Conservation (phyloP, 2,888 invertebrate genomes). For the Coecobrya sp. region DNA sequence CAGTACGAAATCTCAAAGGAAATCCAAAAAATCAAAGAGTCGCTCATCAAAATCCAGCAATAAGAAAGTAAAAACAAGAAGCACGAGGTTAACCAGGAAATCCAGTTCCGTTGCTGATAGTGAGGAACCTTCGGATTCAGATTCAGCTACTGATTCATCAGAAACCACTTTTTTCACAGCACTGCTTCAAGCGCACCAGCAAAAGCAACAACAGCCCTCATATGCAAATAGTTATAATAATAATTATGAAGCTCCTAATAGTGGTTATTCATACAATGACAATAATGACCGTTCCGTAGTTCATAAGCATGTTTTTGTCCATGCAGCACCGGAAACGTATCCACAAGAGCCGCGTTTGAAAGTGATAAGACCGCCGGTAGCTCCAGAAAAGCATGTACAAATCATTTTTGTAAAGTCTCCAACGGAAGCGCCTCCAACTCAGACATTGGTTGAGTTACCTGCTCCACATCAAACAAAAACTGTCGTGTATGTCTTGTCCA, state of each 20-base stretch:
- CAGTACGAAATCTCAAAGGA: not conserved
- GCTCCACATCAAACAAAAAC: slow-evolving; percentile 83
- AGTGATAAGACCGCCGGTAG: slow-evolving; percentile 87
- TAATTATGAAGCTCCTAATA: not conserved
- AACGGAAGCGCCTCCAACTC: slow-evolving; percentile 69
- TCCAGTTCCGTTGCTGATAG: too few relatives aligned
- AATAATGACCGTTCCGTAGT: not conserved
- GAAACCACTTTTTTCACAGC: not conserved
- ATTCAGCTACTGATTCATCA: not conserved
- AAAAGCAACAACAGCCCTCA: not conserved
- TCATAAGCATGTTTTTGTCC: slow-evolving; percentile 79
- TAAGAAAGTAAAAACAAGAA: not conserved
- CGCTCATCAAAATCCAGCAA: not conserved
- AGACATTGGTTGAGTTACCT: slow-evolving; percentile 77
- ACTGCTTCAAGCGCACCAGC: not conserved
- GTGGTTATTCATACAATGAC: not conserved
- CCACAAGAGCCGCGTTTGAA: slow-evolving; percentile 3
- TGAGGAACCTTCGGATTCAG: too few relatives aligned
- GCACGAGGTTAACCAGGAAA: too few relatives aligned
- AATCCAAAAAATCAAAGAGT: not conserved
- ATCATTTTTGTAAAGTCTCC: slow-evolving; percentile 94
- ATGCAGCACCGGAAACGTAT: slow-evolving; percentile 57
- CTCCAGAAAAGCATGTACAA: slow-evolving; percentile 89
- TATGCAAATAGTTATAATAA: not conserved
- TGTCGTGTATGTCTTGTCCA: slow-evolving; percentile 83